Conservation (phyloP, 2,888 invertebrate genomes). For the Euphydryas editha region DNA sequence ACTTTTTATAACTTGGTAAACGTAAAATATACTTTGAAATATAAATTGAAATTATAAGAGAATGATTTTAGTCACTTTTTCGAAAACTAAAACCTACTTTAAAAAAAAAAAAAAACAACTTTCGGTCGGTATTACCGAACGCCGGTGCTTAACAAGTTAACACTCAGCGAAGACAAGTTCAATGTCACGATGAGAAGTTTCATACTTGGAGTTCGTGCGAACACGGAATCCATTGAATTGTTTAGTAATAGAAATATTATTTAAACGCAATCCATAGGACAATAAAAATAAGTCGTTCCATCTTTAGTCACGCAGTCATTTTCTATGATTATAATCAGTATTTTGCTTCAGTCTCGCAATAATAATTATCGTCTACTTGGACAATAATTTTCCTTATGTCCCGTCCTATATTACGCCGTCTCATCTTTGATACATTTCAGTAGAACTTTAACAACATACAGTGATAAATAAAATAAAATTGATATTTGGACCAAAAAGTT, state of each 20-base stretch:
- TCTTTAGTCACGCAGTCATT: slow-evolving; percentile 29
- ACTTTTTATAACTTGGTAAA: too few species aligned
- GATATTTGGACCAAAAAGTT: too few species aligned
- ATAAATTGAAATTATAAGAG: too few species aligned
- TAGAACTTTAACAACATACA: slow-evolving; percentile 6
- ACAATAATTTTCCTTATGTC: slow-evolving; percentile 30
- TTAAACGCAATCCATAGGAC: slow-evolving; percentile 17
- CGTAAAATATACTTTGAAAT: too few species aligned
- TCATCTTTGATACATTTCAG: slow-evolving; percentile 6
- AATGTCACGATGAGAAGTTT: slow-evolving; percentile 40
- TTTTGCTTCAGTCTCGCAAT: slow-evolving; percentile 34
- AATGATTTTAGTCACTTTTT: neutral
- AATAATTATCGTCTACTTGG: slow-evolving; percentile 20
- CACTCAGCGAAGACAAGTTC: slow-evolving; percentile 39
- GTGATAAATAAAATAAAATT: neutral
- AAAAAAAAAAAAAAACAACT: neutral
- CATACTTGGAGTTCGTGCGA: slow-evolving; percentile 21
- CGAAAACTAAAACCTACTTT: neutral
- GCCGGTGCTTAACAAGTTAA: slow-evolving; percentile 1
- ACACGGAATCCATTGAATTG: slow-evolving; percentile 26
- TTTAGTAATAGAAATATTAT: slow-evolving; percentile 16
- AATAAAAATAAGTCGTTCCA: slow-evolving; percentile 23
- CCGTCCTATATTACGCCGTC: slow-evolving; percentile 28
- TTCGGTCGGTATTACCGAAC: slow-evolving; percentile 14
- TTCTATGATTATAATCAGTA: slow-evolving; percentile 20